Evolutionary conservation across 1,140 invertebrate genomes (phyloP).

Genomic region (Drosophila asahinai): DNA sequence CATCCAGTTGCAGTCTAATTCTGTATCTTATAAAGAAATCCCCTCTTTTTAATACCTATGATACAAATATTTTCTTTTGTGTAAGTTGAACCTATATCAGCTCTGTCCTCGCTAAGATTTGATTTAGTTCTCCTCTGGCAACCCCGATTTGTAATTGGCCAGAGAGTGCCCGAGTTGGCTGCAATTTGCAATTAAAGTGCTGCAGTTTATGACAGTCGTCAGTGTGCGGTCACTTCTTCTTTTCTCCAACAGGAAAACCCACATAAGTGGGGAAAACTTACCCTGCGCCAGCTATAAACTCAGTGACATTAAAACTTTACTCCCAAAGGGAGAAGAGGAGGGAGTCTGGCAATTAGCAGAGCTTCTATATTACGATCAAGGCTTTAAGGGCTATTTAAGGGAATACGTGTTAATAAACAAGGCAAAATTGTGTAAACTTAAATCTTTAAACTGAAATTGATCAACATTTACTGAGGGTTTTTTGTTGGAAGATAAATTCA

Average conservation of each 20-base stretch:
- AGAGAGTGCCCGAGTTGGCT: constrained; percentile 9
- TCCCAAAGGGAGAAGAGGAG: background rate
- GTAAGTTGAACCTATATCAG: background rate
- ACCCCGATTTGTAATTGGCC: constrained; percentile 17
- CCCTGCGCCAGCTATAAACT: background rate
- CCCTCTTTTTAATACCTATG: too few species aligned
- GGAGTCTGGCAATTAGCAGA: background rate
- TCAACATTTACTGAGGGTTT: too few species aligned
- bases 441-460: too few species aligned
- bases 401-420: background rate
- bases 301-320: constrained; percentile 14
- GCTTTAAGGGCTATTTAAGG: background rate
- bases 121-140: constrained; percentile 19
- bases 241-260: background rate
- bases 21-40: background rate
- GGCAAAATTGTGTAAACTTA: too few species aligned
- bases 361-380: too few species aligned
- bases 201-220: constrained; percentile 26
- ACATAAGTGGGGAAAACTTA: constrained; percentile 2
- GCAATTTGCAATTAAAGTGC: constrained; percentile 43
- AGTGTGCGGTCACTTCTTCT: constrained; percentile 3
- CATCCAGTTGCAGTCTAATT: background rate
- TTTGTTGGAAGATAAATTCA: background rate
- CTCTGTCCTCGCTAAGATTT: background rate
- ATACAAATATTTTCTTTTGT: background rate